These are phyloP conservation scores for Fringilla coelebs DNA, from an alignment of 2,797 vertebrate species.

Conservation along the genomic window DNA sequence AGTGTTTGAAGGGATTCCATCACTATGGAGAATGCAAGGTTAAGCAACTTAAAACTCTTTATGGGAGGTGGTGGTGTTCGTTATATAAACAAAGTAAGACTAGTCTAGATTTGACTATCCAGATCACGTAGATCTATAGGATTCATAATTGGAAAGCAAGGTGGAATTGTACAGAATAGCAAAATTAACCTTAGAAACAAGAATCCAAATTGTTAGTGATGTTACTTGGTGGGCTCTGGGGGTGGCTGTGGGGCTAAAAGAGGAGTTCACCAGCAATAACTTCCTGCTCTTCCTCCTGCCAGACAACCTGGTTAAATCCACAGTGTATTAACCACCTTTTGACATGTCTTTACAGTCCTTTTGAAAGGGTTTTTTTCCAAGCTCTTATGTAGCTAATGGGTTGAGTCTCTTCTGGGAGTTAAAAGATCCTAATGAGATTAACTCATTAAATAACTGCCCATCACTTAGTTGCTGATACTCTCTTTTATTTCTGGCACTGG, in stretches of 20 bases:
- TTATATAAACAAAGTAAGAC: neutral
- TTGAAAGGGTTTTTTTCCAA: slow-evolving; percentile 25
- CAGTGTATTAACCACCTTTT: neutral
- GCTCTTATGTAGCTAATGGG: neutral
- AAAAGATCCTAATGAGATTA: slow-evolving; percentile 53
- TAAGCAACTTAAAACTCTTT: neutral
- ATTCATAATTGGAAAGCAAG: neutral
- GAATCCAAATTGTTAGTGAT: neutral
- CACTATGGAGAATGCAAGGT: neutral
- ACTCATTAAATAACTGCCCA: slow-evolving; percentile 47
- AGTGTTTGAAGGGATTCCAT: neutral
- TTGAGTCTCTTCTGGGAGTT: slow-evolving; percentile 34
- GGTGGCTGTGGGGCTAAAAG: neutral
- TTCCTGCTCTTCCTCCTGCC: neutral
- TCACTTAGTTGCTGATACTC: neutral
- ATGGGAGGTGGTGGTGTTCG: neutral
- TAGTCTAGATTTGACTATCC: neutral
- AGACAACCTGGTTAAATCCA: neutral
- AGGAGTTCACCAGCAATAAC: neutral
- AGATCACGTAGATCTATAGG: neutral
- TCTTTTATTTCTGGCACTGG: neutral
- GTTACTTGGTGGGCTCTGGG: neutral
- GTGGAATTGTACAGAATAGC: neutral
- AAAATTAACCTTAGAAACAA: neutral
- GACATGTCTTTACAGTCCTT: slow-evolving; percentile 6